Evolutionary conservation across 2,113 vertebrate species (phyloP).

Genomic region (Pedionomus torquatus): DNA sequence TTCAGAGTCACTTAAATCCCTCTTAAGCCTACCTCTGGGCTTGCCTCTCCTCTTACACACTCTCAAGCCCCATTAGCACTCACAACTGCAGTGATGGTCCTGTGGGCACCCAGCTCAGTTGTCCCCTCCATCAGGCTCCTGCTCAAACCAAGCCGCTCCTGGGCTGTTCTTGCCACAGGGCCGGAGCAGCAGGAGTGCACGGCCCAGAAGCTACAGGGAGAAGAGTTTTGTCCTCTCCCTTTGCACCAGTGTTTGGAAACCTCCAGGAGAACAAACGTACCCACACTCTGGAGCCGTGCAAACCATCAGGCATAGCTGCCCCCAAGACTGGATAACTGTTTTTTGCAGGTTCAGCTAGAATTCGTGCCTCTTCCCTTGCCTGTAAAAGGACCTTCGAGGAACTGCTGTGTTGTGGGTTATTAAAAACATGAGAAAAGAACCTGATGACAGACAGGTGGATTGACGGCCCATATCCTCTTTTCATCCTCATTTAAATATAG

Average conservation of each 20-base stretch:
- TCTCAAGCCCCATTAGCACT: neutral
- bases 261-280: neutral
- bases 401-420: neutral
- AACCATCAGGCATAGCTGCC: neutral
- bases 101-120: neutral
- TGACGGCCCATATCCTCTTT: rapidly evolving
- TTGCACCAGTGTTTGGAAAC: neutral
- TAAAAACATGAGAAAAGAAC: neutral
- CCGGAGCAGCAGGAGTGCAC: rapidly evolving
- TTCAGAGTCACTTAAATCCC: neutral
- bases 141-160: neutral
- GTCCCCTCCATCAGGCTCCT: neutral
- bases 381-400: neutral
- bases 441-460: neutral
- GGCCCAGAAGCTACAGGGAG: neutral
- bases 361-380: neutral
- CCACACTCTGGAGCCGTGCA: neutral
- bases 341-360: neutral
- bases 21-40: neutral
- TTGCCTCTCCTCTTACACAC: neutral
- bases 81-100: neutral
- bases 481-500: neutral
- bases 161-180: rapidly evolving
- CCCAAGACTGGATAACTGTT: rapidly evolving
- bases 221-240: neutral